Base-by-base conservation (phyloP, 1,140 invertebrate genomes). In the Akabosia matsudoensis region DNA sequence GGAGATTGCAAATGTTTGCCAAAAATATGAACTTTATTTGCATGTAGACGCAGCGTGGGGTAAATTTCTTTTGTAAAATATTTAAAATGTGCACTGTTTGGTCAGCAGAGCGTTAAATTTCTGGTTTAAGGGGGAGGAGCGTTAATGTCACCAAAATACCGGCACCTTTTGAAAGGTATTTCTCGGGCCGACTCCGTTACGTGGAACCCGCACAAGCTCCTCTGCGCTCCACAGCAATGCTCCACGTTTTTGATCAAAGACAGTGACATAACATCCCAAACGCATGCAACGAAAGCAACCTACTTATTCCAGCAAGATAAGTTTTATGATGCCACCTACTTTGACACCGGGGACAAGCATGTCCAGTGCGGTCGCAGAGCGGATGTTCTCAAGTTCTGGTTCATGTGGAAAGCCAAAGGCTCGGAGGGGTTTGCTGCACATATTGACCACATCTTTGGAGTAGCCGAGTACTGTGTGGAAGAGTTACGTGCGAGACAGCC, bases 341-440 rank as follows among this genome's bases (percentile, higher is more conserved):
- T 91, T 81, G 96, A 97, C 82, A 94, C 92, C 0, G 96, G 97
- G 0, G 96, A 98, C 83, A 98, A 97, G 83, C 92, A 97, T 78
- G 91, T 98, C 24, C 91, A 92, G 83, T 97, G 96, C 83, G 96
- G 96, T 0, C 87, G 96, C n/a, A 88, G 94, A 77, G 96, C 94
- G 14, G 96, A 98, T 83, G 93, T 97, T 1, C 88, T 97, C 61
- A 98, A 98, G 84, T 93, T 98, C 82, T 98, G 96, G 96, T 91
- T 96, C 80, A 97, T 97, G 95, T 98, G 96, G 97, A 95, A 95
- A 82, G 93, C 93, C 0, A 97, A 96, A 84, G 94, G 94, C n/a
- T 91, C 89, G 0, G 84, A 86, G 22, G 94, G 94, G 0, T 88
- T 96, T 56, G 91, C 92, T 79, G 87, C 88, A 31, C 94, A 96